Base-by-base conservation (phyloP, 1,140 invertebrate genomes). In the Drosophila auraria region DNA sequence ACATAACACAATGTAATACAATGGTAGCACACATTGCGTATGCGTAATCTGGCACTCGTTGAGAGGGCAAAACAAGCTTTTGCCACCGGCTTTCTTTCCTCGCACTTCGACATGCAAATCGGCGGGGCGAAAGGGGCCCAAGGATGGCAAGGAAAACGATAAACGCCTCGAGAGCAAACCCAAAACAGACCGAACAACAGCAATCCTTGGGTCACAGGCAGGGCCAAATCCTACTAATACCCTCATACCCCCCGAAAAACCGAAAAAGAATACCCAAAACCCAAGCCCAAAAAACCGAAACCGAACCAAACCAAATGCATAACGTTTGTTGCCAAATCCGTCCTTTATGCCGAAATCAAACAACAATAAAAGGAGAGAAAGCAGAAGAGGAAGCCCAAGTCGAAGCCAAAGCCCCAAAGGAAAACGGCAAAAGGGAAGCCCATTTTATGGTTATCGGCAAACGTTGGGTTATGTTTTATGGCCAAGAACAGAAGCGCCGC, bases 281-380 rank as follows among this genome's bases (percentile, higher is more conserved):
- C 15, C 51, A 20, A 49, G 36, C 15, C 51, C 14, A 12, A 40
- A 51, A 65, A 53, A 65, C 61, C 42, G 42, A 42, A 77, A 59
- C 53, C 61, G 25, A 66, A 64, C 30, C 59, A 69, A 82, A 71
- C 47, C 60, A 83, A 87, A 83, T 73, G 80, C 76, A 87, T 83
- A 82, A 87, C 72, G 83, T 87, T 80, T 87, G 77, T 77, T 65
- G 71, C 58, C 80, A 87, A 83, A 83, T 83, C 83, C 82, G 82
- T 76, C 66, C 72, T 89, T 87, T 83, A 87, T 87, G 83, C 75
- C 71, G 65, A 86, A 86, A 86, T 86, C 83, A 86, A 86, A 86
- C 83, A 87, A 87, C 79, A 86, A 86, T 87, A 87, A 86, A 86
- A 86, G 70, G 30, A 33, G 51, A 60, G 17, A 68, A 78, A 65